Evolutionary conservation across 2,888 invertebrate genomes (phyloP), one percentile per base, ranked within the genome.

Genomic region (Eupithecia abbreviata): DNA sequence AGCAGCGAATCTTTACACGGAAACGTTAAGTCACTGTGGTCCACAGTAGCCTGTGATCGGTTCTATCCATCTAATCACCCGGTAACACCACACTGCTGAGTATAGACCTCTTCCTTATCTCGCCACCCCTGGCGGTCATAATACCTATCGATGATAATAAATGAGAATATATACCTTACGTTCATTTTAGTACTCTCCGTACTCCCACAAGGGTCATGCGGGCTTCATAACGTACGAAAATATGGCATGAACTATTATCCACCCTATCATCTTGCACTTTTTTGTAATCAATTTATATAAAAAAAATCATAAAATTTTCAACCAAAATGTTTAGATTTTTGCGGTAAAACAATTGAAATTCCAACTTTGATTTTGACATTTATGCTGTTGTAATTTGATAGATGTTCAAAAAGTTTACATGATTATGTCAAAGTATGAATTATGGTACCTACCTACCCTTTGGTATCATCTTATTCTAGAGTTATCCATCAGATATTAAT

Each of bases 181-280:
- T 58, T 58, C 18, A 58, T 3, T 18, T 58, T 18, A 10, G 9
- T 18, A 58, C 58, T 58, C 9, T 18, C 2, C 18, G 18, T 10
- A 58, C n/a, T n/a, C n/a, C n/a, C n/a, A n/a, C 58, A 4, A 18
- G 58, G 67, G 7, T 68, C 12, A 68, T 12, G 68, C 4, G 1
- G 18, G 68, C 6, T 47, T 85, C 58, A 92, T 90, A 80, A 93
- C 88, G 76, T 90, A 91, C 0, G 92, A 92, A 18, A 93, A 80
- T 45, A 93, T 73, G 10, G 92, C 91, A 83, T 93, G 86, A 3
- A 90, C 91, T 18, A 91, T 80, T n/a, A 92, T 91, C 93, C 93
- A 93, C 49, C 90, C 93, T 80, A 93, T 80, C 92, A 80, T 72
- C 71, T 77, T 65, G 58, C 65, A 3, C 9, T 68, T 68, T 66